Evolutionary conservation across 2,888 invertebrate species (phyloP).

Genomic region (Leptinotarsa peninsularis): DNA sequence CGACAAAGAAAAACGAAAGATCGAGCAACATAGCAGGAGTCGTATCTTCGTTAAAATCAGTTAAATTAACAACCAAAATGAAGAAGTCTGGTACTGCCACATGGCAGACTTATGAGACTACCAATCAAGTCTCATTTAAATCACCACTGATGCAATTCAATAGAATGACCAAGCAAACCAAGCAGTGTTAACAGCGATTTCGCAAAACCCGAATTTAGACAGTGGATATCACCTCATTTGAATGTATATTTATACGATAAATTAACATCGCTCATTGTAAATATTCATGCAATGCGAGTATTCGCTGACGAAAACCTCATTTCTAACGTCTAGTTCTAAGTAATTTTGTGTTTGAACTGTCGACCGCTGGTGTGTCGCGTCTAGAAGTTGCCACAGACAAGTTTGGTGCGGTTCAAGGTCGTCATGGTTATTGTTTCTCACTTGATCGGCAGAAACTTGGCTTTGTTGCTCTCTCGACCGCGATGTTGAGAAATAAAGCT

Average conservation of each 20-base stretch:
- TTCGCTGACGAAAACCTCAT: constrained; percentile 11
- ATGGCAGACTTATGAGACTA: too few relatives aligned
- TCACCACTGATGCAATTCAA: too few relatives aligned
- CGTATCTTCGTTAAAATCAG: too few relatives aligned
- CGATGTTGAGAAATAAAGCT: constrained; percentile 9
- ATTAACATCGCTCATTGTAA: constrained; percentile 11
- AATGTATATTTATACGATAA: constrained; percentile 16
- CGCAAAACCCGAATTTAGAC: background rate
- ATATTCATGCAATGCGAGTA: constrained; percentile 1
- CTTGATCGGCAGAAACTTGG: constrained; percentile 12
- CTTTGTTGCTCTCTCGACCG: constrained; percentile 13
- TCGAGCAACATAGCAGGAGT: too few relatives aligned
- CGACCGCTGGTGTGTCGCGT: constrained; percentile 25
- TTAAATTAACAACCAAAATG: too few relatives aligned
- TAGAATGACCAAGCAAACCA: background rate
- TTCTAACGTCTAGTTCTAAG: constrained; percentile 30
- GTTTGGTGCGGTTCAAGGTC: constrained; percentile 51
- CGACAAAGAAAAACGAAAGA: too few relatives aligned
- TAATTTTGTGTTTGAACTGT: constrained; percentile 34
- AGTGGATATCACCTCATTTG: constrained; percentile 5
- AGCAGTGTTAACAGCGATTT: background rate
- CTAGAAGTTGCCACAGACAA: constrained; percentile 46
- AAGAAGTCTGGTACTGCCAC: too few relatives aligned
- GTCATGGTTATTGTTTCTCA: constrained; percentile 38
- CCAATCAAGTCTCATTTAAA: too few relatives aligned